Evolutionary conservation across 2,797 vertebrate species (phyloP).

Genomic region (Bradypodion ventrale): DNA sequence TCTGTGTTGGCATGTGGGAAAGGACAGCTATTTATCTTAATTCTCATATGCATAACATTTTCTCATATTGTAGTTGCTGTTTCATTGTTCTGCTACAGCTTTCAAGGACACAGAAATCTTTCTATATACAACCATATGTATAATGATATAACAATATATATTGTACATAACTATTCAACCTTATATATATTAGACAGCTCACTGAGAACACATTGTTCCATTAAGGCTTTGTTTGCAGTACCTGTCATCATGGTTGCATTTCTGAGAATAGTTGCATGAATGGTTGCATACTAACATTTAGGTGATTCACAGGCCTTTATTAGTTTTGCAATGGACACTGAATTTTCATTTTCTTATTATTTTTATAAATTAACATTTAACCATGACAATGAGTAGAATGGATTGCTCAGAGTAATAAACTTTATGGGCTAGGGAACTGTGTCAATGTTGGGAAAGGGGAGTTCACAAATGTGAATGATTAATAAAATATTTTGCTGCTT

Average conservation of each 20-base stretch:
- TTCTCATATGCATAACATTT: not conserved
- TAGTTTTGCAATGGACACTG: not conserved
- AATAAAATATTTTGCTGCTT: slow-evolving; percentile 5
- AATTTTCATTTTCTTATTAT: slow-evolving; percentile 24
- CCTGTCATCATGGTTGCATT: not conserved
- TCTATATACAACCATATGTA: not conserved
- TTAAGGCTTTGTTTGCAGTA: not conserved
- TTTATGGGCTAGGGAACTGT: not conserved
- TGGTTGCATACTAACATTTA: slow-evolving; percentile 10
- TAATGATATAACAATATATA: too few relatives aligned
- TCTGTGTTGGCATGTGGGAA: not conserved
- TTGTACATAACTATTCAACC: too few relatives aligned
- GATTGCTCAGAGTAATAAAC: not conserved
- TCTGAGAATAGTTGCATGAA: slow-evolving; percentile 8
- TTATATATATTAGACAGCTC: not conserved
- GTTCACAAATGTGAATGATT: not conserved
- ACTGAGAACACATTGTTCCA: not conserved
- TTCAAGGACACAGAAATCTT: not conserved
- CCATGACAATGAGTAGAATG: not conserved
- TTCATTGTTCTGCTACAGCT: not conserved
- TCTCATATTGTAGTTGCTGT: not conserved
- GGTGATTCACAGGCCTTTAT: not conserved
- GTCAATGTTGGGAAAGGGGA: not conserved
- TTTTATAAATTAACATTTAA: not conserved
- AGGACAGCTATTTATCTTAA: slow-evolving; percentile 20